Percentiles rank a stretch among this genome's conserved stretches.
phyloP scores from a whole-genome alignment of 2,888 invertebrate species.

The Xestia c-nigrum region DNA sequence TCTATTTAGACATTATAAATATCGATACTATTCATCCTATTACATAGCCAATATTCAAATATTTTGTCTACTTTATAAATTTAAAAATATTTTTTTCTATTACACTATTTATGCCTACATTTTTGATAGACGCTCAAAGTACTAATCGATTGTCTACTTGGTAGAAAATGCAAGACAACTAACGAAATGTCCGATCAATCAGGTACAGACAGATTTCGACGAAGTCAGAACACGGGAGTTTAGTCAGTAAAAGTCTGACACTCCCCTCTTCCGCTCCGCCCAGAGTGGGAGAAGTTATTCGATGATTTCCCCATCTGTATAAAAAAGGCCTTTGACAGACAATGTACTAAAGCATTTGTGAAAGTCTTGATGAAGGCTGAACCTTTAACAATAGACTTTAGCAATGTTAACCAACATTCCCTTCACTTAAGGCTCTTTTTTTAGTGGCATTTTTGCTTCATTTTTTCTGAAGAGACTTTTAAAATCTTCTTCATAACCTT shows the following conservation, averaged over 20 bases:
- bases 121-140: slow-evolving; percentile 40
- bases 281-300: too few relatives aligned
- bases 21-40: slow-evolving; percentile 42
- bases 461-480: background rate
- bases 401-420: background rate
- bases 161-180: slow-evolving; percentile 28
- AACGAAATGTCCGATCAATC: background rate
- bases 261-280: too few relatives aligned
- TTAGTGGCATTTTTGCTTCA: too few relatives aligned
- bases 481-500: background rate
- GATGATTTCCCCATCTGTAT: too few relatives aligned
- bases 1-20: slow-evolving; percentile 37
- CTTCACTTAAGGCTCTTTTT: background rate
- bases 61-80: slow-evolving; percentile 64
- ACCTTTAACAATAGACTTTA: background rate
- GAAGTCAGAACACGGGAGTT: background rate
- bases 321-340: background rate
- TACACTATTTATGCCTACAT: slow-evolving; percentile 59
- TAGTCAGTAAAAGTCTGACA: too few relatives aligned
- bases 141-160: background rate
- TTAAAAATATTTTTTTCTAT: slow-evolving; percentile 67
- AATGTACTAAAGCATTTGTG: background rate
- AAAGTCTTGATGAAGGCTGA: background rate
- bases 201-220: background rate
- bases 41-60: slow-evolving; percentile 55